These are phyloP conservation scores for Scolanthus callimorphus DNA, from an alignment of 92 coral and sea anemone genomes.

Conservation along the genomic window DNA sequence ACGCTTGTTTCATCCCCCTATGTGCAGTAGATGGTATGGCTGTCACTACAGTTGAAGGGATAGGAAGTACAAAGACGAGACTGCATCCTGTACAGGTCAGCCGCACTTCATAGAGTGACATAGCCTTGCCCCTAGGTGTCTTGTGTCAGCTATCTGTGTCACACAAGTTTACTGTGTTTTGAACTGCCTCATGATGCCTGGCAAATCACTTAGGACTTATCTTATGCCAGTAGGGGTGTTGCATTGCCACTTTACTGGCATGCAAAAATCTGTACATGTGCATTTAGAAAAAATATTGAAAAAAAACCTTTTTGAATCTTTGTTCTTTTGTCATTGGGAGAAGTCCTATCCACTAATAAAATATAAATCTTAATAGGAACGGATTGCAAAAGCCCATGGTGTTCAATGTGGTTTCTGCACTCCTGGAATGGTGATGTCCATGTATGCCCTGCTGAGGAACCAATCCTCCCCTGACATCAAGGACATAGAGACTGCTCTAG, in stretches of 20 bases:
- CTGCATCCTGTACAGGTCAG: conserved; percentile 55
- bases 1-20: conserved; percentile 34
- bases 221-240: too few species aligned
- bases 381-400: conserved; percentile 54
- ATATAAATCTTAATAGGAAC: conserved; percentile 31
- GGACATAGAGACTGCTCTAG: conserved; percentile 52
- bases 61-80: conserved; percentile 38
- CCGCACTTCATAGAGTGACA: too few species aligned
- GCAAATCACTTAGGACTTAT: too few species aligned
- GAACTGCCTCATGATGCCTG: too few species aligned
- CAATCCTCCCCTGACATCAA: conserved; percentile 26
- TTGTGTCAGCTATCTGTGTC: too few species aligned
- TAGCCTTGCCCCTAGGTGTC: too few species aligned
- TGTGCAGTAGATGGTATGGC: conserved; percentile 48
- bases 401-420: conserved; percentile 69
- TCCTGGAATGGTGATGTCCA: conserved; percentile 66
- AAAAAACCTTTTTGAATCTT: neutral
- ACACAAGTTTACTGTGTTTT: too few species aligned
- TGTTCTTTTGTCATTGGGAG: too few species aligned
- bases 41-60: conserved; percentile 50
- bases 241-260: too few species aligned
- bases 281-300: neutral
- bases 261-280: neutral
- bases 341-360: too few species aligned
- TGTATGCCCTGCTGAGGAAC: conserved; percentile 52